A percentile compares a stretch with the other conserved stretches of the same genome.
Conservation (phyloP, 1,140 invertebrate species). For the Neuroterus valhalla region DNA sequence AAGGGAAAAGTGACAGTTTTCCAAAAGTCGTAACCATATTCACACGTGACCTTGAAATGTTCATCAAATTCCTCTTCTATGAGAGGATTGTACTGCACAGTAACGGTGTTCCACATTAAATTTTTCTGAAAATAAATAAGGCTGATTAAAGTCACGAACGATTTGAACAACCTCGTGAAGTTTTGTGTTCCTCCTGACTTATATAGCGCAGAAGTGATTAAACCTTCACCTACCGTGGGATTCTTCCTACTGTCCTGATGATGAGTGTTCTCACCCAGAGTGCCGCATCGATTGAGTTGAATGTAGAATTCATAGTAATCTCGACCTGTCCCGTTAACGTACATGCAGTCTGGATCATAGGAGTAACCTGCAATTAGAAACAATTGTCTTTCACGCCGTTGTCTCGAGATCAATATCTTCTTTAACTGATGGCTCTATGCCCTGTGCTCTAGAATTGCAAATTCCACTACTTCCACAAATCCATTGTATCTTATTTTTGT, state of each 20-base stretch:
- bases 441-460: too few relatives aligned
- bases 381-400: background rate
- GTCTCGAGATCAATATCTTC: too few relatives aligned
- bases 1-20: conserved; percentile 97
- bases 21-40: conserved; percentile 97
- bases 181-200: conserved; percentile 10
- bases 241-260: conserved; percentile 89
- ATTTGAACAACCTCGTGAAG: background rate
- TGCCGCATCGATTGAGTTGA: conserved; percentile 93
- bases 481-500: too few relatives aligned
- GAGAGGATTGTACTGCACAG: conserved; percentile 93
- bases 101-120: conserved; percentile 97
- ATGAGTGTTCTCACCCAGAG: conserved; percentile 90
- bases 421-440: too few relatives aligned
- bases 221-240: conserved; percentile 82
- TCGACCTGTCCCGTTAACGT: conserved; percentile 93
- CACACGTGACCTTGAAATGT: conserved; percentile 96
- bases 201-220: conserved; percentile 12
- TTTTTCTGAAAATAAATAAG: conserved; percentile 82
- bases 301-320: conserved; percentile 96
- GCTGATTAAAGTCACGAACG: conserved; percentile 42
- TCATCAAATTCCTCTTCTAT: conserved; percentile 97
- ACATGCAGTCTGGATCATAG: conserved; percentile 95
- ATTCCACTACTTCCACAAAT: too few relatives aligned
- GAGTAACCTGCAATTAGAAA: conserved; percentile 85